Conservation (phyloP, 2,888 invertebrate genomes). For the Dascillus cervinus region DNA sequence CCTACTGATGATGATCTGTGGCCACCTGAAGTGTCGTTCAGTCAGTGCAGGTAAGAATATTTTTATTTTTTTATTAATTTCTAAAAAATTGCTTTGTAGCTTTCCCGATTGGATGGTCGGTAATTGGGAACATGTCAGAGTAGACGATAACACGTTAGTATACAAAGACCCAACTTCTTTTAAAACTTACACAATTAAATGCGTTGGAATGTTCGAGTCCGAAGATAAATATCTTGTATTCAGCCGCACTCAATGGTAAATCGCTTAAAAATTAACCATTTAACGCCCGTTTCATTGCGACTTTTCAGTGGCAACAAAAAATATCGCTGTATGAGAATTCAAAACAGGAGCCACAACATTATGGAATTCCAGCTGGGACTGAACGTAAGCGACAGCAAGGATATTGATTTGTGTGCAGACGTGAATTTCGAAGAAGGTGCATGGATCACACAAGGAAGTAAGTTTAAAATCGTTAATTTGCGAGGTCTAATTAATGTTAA, state of each 20-base stretch:
- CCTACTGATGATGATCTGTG: constrained; percentile 35
- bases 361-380: constrained; percentile 52
- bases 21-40: constrained; percentile 36
- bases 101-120: constrained; percentile 59
- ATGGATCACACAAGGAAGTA: constrained; percentile 58
- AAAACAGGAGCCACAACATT: constrained; percentile 51
- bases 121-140: constrained; percentile 51
- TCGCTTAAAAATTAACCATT: constrained; percentile 3
- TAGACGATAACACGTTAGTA: constrained; percentile 42
- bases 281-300: neutral
- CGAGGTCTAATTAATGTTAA: no score
- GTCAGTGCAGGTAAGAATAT: constrained; percentile 32
- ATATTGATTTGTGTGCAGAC: constrained; percentile 32
- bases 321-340: constrained; percentile 53
- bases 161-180: constrained; percentile 47
- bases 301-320: constrained; percentile 49
- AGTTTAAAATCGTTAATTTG: no score
- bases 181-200: constrained; percentile 47
- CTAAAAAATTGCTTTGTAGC: constrained; percentile 26
- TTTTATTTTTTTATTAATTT: neutral
- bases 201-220: constrained; percentile 35
- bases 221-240: constrained; percentile 45
- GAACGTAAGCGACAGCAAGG: constrained; percentile 29
- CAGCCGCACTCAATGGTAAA: constrained; percentile 49
- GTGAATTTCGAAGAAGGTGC: constrained; percentile 46